phyloP scores from a whole-genome alignment of 1,140 invertebrate genomes.

The Nomia melanderi region DNA sequence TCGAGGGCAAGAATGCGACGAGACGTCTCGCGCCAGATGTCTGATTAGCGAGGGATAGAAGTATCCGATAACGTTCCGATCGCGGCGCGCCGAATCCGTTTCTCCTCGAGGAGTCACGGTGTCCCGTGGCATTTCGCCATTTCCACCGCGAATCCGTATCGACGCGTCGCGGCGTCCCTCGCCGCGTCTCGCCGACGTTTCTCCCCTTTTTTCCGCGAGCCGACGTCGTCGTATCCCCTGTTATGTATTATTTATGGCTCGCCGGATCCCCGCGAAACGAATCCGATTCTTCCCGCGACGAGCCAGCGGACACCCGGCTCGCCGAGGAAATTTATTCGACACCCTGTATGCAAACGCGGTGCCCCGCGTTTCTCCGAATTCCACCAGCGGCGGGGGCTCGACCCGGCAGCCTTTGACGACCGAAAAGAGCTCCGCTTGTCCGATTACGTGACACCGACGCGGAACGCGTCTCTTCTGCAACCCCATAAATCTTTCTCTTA shows the following conservation, averaged over 20 bases:
- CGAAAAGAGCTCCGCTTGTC: constrained; percentile 12
- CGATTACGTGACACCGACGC: constrained; percentile 20
- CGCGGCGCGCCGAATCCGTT: not conserved
- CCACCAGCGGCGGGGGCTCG: not conserved
- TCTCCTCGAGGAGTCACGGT: not conserved
- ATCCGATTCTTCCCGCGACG: constrained; percentile 37
- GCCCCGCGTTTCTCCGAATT: constrained; percentile 24
- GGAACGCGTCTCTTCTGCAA: not conserved
- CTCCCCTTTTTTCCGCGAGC: constrained; percentile 18
- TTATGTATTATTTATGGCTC: constrained; percentile 72
- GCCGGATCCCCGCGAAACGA: constrained; percentile 57
- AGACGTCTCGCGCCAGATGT: too few species aligned
- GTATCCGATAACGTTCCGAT: too few species aligned
- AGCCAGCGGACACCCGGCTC: constrained; percentile 9
- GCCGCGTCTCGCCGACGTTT: constrained; percentile 9
- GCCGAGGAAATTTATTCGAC: constrained; percentile 53
- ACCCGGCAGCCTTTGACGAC: not conserved
- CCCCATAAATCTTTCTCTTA: constrained; percentile 13
- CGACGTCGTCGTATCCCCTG: constrained; percentile 13
- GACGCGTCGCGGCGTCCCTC: constrained; percentile 4
- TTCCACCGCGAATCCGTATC: constrained; percentile 10
- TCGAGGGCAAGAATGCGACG: too few species aligned
- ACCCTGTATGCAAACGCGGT: constrained; percentile 47
- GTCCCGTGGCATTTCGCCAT: not conserved
- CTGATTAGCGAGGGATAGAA: too few species aligned